Base-by-base conservation (phyloP, 2,113 vertebrate species). In the Thermophis baileyi region DNA sequence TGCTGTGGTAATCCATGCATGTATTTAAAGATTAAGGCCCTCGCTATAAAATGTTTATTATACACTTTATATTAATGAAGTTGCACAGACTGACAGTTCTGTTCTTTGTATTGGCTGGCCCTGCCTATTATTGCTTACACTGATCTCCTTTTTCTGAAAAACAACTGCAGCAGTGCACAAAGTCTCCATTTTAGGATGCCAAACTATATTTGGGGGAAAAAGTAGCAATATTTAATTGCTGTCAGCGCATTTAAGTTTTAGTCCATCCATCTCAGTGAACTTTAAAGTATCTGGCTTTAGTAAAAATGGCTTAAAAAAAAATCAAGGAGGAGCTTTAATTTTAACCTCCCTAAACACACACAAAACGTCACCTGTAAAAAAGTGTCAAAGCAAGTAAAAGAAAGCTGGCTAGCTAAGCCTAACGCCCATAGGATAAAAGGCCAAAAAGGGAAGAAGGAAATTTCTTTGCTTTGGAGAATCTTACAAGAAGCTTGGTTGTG, bases 61-160 rank as follows among this genome's bases (percentile, higher is more conserved):
- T 95, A 97, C 53, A 96, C 96, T 95, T 95, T 96, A 97, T 96
- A 96, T 97, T 96, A 97, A 97, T 95, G 96, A 96, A 97, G 96
- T 97, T 47, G 90, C 50, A 94, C 55, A 94, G 95, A 97, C 96
- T 97, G 94, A 94, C 95, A 96, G 60, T 85, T 93, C 92, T 89
- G 89, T 92, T 96, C 96, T 96, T 94, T 96, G 93, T 90, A 95
- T 49, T 87, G 74, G 7, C 74, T 49, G 20, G 24, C 40, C n/a
- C 46, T 49, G 90, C 12, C 89, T 93, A 89, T 89, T 50, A 44
- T 93, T 40, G 94, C 50, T 90, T 89, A 88, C 87, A 90, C 94
- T n/a, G 95, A 94, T 92, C 95, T 94, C 90, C 92, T 40, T 40
- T 95, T 93, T 81, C 85, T 95, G 93, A 95, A 91, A 91, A 95